Conservation (phyloP, 37 sponge, comb jelly and placozoan species). For the Axinella damicornis region DNA sequence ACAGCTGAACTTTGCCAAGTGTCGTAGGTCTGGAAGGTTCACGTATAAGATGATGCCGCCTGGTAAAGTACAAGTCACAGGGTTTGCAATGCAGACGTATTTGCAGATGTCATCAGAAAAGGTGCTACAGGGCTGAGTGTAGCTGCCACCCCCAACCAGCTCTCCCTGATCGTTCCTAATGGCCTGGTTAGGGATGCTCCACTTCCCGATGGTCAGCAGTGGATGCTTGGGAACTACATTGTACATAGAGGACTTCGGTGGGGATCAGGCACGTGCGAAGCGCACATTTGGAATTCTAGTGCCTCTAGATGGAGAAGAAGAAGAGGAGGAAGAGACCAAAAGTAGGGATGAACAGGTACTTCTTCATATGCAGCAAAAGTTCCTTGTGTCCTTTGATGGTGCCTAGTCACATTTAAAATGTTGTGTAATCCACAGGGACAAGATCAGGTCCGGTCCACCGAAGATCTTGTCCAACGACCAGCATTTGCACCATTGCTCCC, state of each 20-base stretch:
- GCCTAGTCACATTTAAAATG: no score
- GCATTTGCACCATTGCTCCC: no score
- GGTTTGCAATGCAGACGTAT: not conserved
- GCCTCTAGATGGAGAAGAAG: not conserved
- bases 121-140: not conserved
- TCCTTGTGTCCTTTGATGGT: no score
- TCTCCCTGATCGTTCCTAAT: constrained; percentile 5
- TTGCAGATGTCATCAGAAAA: not conserved
- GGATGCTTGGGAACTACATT: constrained; percentile 13
- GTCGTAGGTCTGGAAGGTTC: not conserved
- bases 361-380: no score
- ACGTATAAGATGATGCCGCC: constrained; percentile 13
- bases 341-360: no score
- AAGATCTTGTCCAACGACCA: no score
- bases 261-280: not conserved
- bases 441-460: no score
- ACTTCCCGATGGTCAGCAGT: constrained; percentile 1
- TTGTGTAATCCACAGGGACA: no score
- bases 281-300: constrained; percentile 9
- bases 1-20: constrained; percentile 25
- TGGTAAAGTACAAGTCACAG: constrained; percentile 24
- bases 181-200: constrained; percentile 1
- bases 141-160: not conserved
- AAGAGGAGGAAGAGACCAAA: not conserved
- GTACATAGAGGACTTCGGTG: constrained; percentile 19